Percentiles rank a stretch among this genome's conserved stretches.
Conservation (phyloP, 2,888 invertebrate species). For the Rhaphigaster nebulosa region DNA sequence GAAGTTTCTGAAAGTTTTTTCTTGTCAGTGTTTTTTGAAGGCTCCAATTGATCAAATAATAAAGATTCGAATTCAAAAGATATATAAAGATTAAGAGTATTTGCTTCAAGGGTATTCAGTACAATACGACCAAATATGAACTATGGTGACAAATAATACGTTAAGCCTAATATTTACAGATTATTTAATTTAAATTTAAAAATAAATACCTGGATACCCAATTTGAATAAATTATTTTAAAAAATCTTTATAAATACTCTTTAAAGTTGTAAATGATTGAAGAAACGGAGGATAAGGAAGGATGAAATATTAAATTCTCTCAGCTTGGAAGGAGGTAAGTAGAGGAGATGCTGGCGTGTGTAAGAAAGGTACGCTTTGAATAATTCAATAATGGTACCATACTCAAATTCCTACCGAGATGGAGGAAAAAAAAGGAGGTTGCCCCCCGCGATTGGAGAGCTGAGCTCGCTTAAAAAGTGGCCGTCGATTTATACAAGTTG, state of each 20-base stretch:
- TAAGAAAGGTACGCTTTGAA: constrained; percentile 45
- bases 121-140: too few relatives aligned
- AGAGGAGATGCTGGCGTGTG: not conserved
- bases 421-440: constrained; percentile 1
- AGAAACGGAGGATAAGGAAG: not conserved
- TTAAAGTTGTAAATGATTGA: not conserved
- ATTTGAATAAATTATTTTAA: not conserved
- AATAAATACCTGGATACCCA: not conserved
- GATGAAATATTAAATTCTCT: constrained; percentile 22
- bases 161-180: too few relatives aligned
- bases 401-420: constrained; percentile 7
- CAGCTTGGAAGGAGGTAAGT: not conserved
- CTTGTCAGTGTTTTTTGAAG: too few relatives aligned
- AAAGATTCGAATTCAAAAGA: too few relatives aligned
- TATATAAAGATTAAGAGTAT: too few relatives aligned
- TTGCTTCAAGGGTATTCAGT: too few relatives aligned
- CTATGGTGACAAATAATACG: too few relatives aligned
- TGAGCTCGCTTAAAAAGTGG: constrained; percentile 40
- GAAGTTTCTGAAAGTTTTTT: too few relatives aligned
- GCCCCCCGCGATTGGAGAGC: constrained; percentile 44
- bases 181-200: too few relatives aligned
- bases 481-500: constrained; percentile 56
- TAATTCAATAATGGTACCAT: constrained; percentile 35
- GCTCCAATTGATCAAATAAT: too few relatives aligned
- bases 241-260: not conserved